These are phyloP conservation scores for Amphiprion percula DNA, from an alignment of 2,113 vertebrate genomes.

Conservation along the genomic window DNA sequence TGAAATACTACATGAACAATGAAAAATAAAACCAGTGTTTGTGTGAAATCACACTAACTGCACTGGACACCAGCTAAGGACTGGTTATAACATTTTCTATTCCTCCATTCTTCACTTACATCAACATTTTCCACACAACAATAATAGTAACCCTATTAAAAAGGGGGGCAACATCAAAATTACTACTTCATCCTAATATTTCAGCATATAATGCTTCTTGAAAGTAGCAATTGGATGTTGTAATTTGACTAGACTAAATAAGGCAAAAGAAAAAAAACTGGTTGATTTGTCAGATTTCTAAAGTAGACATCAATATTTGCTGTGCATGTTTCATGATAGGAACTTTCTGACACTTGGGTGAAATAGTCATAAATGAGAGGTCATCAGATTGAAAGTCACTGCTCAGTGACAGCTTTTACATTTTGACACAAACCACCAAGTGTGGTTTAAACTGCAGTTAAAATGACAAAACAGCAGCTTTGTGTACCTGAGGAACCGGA, in stretches of 20 bases:
- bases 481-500: slow-evolving; percentile 58
- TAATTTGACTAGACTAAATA: neutral
- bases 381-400: slow-evolving; percentile 9
- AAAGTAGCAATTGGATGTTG: slow-evolving; percentile 11
- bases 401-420: neutral
- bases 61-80: slow-evolving; percentile 9
- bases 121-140: slow-evolving; percentile 21
- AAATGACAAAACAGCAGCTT: slow-evolving; percentile 38
- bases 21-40: neutral
- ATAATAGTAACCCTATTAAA: slow-evolving; percentile 4
- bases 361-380: slow-evolving; percentile 50
- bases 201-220: slow-evolving; percentile 49
- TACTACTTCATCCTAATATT: neutral
- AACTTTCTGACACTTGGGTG: slow-evolving; percentile 29
- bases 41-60: slow-evolving; percentile 15
- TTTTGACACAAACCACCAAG: slow-evolving; percentile 6
- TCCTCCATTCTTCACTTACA: slow-evolving; percentile 3
- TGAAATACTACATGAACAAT: neutral
- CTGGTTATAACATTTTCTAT: slow-evolving; percentile 26
- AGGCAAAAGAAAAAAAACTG: neutral
- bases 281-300: slow-evolving; percentile 26
- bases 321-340: slow-evolving; percentile 29
- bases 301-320: slow-evolving; percentile 10
- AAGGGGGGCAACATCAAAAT: neutral
- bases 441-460: slow-evolving; percentile 2